These are phyloP conservation scores for Synaphobranchus kaupii DNA, from an alignment of 2,797 vertebrate species.

Conservation along the genomic window DNA sequence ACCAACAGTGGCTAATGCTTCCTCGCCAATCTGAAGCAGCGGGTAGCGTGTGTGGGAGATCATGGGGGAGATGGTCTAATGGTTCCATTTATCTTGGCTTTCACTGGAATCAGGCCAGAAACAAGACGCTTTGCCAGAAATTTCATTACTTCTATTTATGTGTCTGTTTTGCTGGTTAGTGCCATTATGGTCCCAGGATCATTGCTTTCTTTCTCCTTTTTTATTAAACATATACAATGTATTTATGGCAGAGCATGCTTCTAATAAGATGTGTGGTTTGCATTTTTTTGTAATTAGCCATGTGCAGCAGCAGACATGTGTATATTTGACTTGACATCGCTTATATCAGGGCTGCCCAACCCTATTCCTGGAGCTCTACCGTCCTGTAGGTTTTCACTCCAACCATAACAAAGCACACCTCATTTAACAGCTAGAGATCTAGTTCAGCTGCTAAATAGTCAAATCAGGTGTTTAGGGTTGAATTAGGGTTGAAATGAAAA, in stretches of 20 bases:
- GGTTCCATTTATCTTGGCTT: conserved; percentile 44
- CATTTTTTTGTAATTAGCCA: conserved; percentile 62
- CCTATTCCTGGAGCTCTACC: too few species aligned
- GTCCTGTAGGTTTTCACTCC: too few species aligned
- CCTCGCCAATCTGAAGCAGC: too few species aligned
- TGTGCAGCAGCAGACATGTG: conserved; percentile 51
- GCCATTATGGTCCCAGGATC: conserved; percentile 48
- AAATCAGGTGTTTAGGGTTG: too few species aligned
- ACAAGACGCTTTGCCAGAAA: conserved; percentile 49
- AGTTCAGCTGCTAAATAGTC: too few species aligned
- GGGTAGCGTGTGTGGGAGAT: conserved; percentile 23
- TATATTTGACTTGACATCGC: conserved; percentile 57
- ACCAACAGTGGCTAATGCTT: too few species aligned
- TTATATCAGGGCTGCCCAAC: conserved; percentile 28
- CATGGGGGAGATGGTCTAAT: conserved; percentile 45
- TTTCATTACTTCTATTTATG: conserved; percentile 53
- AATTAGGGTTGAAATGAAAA: too few species aligned
- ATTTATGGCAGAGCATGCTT: conserved; percentile 45
- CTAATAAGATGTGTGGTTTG: conserved; percentile 63
- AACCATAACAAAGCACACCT: too few species aligned
- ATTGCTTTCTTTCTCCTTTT: conserved; percentile 30
- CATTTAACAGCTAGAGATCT: too few species aligned
- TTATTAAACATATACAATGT: neutral
- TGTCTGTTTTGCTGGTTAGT: conserved; percentile 49
- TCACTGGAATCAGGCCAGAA: conserved; percentile 51